A percentile compares a stretch with the other conserved stretches of the same genome.
Conservation (phyloP, 1,140 invertebrate genomes). For the Atta cephalotes region DNA sequence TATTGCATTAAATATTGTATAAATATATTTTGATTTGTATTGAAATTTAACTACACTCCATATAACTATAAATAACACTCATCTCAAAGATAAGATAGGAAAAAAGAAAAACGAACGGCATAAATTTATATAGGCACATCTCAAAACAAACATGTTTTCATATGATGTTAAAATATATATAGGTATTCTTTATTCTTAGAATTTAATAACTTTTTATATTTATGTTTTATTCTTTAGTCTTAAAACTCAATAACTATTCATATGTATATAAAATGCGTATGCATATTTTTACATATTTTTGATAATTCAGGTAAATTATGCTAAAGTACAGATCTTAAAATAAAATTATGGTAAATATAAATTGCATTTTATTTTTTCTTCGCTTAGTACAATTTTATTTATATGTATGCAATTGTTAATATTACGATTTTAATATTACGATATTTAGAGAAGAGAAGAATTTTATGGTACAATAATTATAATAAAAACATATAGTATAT, state of each 20-base stretch:
- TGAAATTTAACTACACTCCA: constrained; percentile 20
- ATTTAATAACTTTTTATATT: constrained; percentile 2
- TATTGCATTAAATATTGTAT: constrained; percentile 67
- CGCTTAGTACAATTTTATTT: constrained; percentile 18
- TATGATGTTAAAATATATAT: constrained; percentile 27
- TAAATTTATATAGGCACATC: constrained; percentile 71
- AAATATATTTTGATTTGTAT: constrained; percentile 8
- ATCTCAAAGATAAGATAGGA: constrained; percentile 23
- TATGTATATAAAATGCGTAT: neutral
- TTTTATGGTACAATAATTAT: neutral
- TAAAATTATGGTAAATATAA: constrained; percentile 6
- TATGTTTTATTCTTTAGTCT: neutral
- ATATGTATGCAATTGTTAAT: neutral
- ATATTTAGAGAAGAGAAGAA: constrained; percentile 3
- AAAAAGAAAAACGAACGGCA: neutral
- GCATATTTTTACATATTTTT: constrained; percentile 21
- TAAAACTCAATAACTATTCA: constrained; percentile 5
- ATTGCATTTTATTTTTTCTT: neutral
- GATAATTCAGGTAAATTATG: neutral
- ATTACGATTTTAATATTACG: neutral
- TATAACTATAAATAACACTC: neutral
- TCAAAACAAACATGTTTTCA: constrained; percentile 31
- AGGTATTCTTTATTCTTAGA: neutral
- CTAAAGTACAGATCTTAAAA: constrained; percentile 6
- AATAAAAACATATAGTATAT: neutral